Base-by-base conservation (phyloP, 2,888 invertebrate species). In the Lysandra coridon region DNA sequence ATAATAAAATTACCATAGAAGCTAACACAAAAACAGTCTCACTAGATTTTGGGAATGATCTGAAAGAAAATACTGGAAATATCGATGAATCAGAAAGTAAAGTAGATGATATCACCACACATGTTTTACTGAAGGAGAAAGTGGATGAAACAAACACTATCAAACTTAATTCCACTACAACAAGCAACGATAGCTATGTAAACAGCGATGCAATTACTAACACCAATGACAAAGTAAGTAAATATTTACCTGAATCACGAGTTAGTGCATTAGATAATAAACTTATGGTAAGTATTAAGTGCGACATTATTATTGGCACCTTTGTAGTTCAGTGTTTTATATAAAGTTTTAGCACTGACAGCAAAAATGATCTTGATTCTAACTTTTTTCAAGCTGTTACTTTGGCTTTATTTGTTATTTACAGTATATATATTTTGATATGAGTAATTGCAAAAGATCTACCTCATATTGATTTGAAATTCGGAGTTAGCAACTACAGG, bases 221-320 rank as follows among this genome's bases (percentile, higher is more conserved):
- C 53, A 23, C 10, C 5, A 33, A 76, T 76, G 33, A 57, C 30
- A 33, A 76, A 76, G 53, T 17, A 57, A 57, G 23, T 53, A 17
- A 76, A 76, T 76, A 76, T 76, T 76, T 76, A 57, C 49, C 76
- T 57, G 33, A 33, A 30, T 53, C 49, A 76, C 76, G 57, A 76
- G 76, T 76, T 53, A 76, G 30, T 57, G 17, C 12, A 57, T 53
- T 57, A 76, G 57, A 76, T 76, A 33, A 33, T 76, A 17, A 79
- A 49, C 14, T 53, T n/a, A 62, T 74, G 5, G 60, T 49, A 49
- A 76, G 74, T 62, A 7, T 10, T 62, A n/a, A 14, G 23, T 62
- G 23, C 2, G 30, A 30, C 4, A 64, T 23, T 64, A 2, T 23
- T 17, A 57, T 57, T 14, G 4, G 17, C 4, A 57, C 17, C 17